phyloP scores from a whole-genome alignment of 2,113 vertebrate genomes.

The Dromiciops gliroides region DNA sequence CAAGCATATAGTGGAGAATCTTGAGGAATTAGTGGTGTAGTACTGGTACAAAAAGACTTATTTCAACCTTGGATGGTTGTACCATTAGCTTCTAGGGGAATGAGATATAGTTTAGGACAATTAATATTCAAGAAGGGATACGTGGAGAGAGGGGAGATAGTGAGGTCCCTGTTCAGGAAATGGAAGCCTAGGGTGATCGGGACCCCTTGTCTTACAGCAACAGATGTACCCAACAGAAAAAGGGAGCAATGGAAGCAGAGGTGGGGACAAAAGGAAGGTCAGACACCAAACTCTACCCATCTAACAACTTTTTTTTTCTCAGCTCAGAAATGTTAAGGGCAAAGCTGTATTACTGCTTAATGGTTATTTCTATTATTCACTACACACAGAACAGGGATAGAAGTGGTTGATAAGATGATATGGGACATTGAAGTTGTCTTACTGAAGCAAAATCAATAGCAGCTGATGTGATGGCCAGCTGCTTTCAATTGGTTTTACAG shows the following conservation, averaged over 20 bases:
- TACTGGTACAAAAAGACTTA: not conserved
- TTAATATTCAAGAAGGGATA: not conserved
- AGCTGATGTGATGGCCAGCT: not conserved
- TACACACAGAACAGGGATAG: not conserved
- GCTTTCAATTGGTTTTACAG: constrained; percentile 3
- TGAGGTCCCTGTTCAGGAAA: not conserved
- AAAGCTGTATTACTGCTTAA: constrained; percentile 1
- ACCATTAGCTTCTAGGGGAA: not conserved
- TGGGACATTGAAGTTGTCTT: not conserved
- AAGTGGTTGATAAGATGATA: not conserved
- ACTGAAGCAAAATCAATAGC: constrained; percentile 21
- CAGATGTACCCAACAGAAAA: not conserved
- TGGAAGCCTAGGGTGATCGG: not conserved
- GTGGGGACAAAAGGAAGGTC: not conserved
- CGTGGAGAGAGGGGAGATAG: no score
- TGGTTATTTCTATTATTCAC: not conserved
- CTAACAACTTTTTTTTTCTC: not conserved
- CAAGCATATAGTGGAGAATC: not conserved
- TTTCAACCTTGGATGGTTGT: not conserved
- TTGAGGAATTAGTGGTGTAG: not conserved
- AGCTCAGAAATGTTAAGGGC: not conserved
- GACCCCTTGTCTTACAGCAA: not conserved
- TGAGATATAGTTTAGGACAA: not conserved
- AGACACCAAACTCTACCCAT: not conserved
- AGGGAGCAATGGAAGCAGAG: not conserved